A percentile compares a stretch with the other conserved stretches of the same genome.
phyloP scores from a whole-genome alignment of 1,140 invertebrate genomes.

The Belonocnema kinseyi region DNA sequence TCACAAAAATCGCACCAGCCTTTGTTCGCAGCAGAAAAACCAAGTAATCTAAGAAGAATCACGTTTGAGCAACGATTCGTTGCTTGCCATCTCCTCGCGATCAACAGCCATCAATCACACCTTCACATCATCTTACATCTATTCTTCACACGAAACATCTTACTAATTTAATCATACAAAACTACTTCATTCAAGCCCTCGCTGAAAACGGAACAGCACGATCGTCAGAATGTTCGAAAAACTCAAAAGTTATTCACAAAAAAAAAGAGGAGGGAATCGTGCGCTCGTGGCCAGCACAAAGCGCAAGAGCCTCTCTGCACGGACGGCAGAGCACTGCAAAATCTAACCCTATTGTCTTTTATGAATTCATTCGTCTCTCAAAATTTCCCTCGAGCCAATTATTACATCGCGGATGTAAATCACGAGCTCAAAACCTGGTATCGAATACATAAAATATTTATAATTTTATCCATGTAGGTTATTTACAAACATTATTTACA shows the following conservation, averaged over 20 bases:
- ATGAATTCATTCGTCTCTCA: constrained; percentile 47
- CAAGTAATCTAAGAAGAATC: constrained; percentile 49
- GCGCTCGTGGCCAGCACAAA: constrained; percentile 56
- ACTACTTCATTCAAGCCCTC: constrained; percentile 22
- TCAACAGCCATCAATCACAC: constrained; percentile 32
- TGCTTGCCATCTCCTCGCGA: constrained; percentile 22
- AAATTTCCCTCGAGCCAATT: too few species aligned
- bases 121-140: constrained; percentile 35
- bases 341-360: constrained; percentile 67
- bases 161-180: constrained; percentile 34
- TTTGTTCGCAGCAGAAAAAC: constrained; percentile 67
- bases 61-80: constrained; percentile 29
- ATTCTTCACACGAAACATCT: constrained; percentile 33
- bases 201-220: constrained; percentile 33
- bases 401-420: constrained; percentile 1
- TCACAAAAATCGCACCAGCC: constrained; percentile 75
- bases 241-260: constrained; percentile 35
- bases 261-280: constrained; percentile 40
- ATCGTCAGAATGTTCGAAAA: constrained; percentile 43
- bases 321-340: constrained; percentile 43
- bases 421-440: neutral
- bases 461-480: neutral
- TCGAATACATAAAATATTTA: neutral
- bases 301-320: constrained; percentile 49
- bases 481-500: constrained; percentile 8